These are phyloP conservation scores for Akabosia matsudoensis DNA, from an alignment of 1,140 invertebrate genomes.

Conservation along the genomic window DNA sequence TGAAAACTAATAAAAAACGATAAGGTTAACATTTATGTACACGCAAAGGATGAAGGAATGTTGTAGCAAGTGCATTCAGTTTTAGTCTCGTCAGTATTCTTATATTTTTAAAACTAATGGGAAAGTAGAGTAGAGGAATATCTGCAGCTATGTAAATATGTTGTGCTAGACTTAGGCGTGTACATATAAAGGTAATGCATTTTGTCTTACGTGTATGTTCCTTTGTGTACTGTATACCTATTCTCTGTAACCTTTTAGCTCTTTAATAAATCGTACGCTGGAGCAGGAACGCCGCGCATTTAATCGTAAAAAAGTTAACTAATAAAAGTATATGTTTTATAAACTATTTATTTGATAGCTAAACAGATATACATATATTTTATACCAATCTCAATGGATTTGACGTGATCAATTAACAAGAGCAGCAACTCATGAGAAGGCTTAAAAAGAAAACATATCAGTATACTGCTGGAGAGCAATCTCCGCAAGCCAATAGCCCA, in stretches of 20 bases:
- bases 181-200: not conserved
- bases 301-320: not conserved
- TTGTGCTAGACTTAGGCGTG: too few relatives aligned
- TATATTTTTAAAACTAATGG: conserved; percentile 10
- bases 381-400: not conserved
- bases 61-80: not conserved
- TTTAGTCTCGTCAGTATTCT: conserved; percentile 18
- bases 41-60: not conserved
- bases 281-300: not conserved
- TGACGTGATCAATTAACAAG: not conserved
- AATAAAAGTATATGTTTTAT: not conserved
- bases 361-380: not conserved
- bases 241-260: not conserved
- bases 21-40: not conserved
- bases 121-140: too few relatives aligned
- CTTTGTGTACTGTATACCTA: not conserved
- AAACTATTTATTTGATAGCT: not conserved
- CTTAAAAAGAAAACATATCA: conserved; percentile 22
- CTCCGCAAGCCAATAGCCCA: not conserved
- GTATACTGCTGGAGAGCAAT: conserved; percentile 1
- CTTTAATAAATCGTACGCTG: not conserved
- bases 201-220: not conserved
- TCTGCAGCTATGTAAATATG: conserved; percentile 4
- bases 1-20: too few relatives aligned
- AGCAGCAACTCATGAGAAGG: not conserved